Conservation (phyloP, 2,797 vertebrate genomes). For the Kryptolebias ocellatus region DNA sequence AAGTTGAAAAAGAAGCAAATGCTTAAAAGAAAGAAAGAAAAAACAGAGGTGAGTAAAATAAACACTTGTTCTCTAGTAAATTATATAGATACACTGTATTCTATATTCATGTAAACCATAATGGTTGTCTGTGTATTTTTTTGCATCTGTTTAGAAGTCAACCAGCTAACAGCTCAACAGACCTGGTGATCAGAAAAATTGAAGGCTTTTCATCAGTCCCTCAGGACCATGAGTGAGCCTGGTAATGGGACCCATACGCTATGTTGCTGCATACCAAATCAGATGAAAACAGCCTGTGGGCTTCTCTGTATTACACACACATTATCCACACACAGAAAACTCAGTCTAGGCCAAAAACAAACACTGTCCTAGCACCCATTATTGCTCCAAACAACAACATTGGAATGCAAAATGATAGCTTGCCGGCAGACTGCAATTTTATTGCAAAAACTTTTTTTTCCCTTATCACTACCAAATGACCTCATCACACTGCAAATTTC, state of each 20-base stretch:
- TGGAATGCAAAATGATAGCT: slow-evolving; percentile 37
- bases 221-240: slow-evolving; percentile 61
- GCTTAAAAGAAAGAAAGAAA: slow-evolving; percentile 25
- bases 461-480: slow-evolving; percentile 48
- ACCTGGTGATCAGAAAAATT: slow-evolving; percentile 72
- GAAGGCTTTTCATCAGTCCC: slow-evolving; percentile 75
- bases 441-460: slow-evolving; percentile 46
- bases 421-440: slow-evolving; percentile 32
- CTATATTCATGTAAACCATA: slow-evolving; percentile 57
- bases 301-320: slow-evolving; percentile 62
- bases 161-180: slow-evolving; percentile 61
- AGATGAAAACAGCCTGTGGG: slow-evolving; percentile 75
- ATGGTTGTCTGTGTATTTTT: slow-evolving; percentile 37
- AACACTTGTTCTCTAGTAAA: slow-evolving; percentile 53
- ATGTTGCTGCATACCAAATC: slow-evolving; percentile 67
- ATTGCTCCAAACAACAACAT: slow-evolving; percentile 55
- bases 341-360: slow-evolving; percentile 54
- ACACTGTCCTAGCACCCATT: slow-evolving; percentile 63
- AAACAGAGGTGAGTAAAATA: slow-evolving; percentile 26
- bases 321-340: slow-evolving; percentile 39
- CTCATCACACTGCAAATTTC: slow-evolving; percentile 54
- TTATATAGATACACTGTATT: slow-evolving; percentile 52
- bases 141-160: slow-evolving; percentile 44
- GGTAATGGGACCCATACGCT: slow-evolving; percentile 76
- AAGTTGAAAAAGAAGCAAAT: slow-evolving; percentile 34